Percentiles rank a stretch among this genome's conserved stretches.
These are phyloP conservation scores for Augiades crinisus DNA, from an alignment of 2,888 invertebrate species.

Conservation along the genomic window DNA sequence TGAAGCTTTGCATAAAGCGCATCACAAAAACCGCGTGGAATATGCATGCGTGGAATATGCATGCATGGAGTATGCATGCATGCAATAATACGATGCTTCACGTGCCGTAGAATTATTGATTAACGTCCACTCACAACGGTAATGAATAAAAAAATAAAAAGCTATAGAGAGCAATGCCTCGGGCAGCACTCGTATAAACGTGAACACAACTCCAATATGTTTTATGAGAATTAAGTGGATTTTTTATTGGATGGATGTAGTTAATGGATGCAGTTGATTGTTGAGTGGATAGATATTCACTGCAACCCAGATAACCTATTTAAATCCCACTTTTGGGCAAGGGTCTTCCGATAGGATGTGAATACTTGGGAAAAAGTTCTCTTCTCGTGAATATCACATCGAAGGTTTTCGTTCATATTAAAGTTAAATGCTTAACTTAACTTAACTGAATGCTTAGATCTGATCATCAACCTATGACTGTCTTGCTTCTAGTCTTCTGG, in stretches of 20 bases:
- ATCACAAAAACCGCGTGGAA: conserved; percentile 7
- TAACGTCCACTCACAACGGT: conserved; percentile 20
- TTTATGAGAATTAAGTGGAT: conserved; percentile 3
- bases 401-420: too few species aligned
- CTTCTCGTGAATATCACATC: too few species aligned
- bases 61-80: conserved; percentile 6
- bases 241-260: not conserved
- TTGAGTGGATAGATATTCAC: too few species aligned
- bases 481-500: too few species aligned
- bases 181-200: not conserved
- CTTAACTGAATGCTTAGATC: too few species aligned
- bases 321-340: too few species aligned
- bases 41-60: conserved; percentile 8
- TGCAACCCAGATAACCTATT: too few species aligned
- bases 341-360: too few species aligned
- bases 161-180: not conserved
- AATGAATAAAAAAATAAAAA: conserved; percentile 24
- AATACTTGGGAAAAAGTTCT: too few species aligned
- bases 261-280: too few species aligned
- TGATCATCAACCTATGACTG: not conserved
- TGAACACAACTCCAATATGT: not conserved
- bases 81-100: conserved; percentile 16
- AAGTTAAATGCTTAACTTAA: too few species aligned
- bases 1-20: conserved; percentile 12
- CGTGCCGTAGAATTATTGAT: conserved; percentile 25